Evolutionary conservation across 2,888 invertebrate genomes (phyloP), one percentile per base, ranked within the genome.

Genomic region (Xestia rhomboidea): DNA sequence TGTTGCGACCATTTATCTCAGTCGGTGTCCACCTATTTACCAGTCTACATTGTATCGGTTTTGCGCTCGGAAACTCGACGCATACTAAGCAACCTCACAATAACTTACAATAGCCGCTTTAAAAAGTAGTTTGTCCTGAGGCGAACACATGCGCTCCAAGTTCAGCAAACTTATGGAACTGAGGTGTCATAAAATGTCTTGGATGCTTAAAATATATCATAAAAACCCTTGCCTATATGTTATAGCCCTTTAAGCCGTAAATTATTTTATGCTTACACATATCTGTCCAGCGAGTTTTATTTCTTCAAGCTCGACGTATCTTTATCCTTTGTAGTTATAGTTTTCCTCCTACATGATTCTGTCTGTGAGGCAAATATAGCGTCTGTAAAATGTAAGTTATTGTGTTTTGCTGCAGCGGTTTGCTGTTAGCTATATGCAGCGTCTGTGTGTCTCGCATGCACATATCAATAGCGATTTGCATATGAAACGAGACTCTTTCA

Each of bases 401-500:
- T 78, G 79, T 79, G 72, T 79, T 76, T 75, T 64, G 66, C 41
- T 82, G 75, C 68, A 68, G 63, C 63, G 57, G 66, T 57, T 73
- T 72, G 81, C 71, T 76, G 79, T 84, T 81, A 86, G 81, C 84
- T 86, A 79, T 85, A 86, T 88, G 83, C 83, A 79, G 77, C 84
- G 89, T 85, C 90, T 85, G 89, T 93, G 88, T 91, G 91, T 94
- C 92, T 92, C 90, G 84, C 82, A 80, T 89, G 91, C 91, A 92
- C 91, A 91, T 87, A 92, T 91, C 92, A 88, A 89, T 89, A 89
- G 85, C 80, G 87, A 95, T 96, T 96, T 94, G 92, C 95, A 95
- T 95, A 93, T 93, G 94, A 95, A 95, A 93, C 92, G 92, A 92
- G 90, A 93, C 90, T 93, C 91, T 93, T 93, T 90, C 93, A 93